Conservation (phyloP, 2,888 invertebrate genomes). For the Galeopsomyia nigrocyanea region DNA sequence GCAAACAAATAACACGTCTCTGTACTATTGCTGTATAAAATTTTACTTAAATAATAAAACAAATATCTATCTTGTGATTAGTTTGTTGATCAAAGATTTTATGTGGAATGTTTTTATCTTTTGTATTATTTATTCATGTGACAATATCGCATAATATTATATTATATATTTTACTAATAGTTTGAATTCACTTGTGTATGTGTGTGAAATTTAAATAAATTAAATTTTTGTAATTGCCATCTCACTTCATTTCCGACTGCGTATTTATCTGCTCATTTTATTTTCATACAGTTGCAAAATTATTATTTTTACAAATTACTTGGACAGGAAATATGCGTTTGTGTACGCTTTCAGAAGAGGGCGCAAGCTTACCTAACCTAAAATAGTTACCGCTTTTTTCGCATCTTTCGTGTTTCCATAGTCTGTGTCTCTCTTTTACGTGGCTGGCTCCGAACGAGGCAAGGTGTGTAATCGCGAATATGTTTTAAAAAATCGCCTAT, state of each 20-base stretch:
- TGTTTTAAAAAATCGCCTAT: slow-evolving; percentile 11
- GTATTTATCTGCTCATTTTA: too few relatives aligned
- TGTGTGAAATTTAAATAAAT: slow-evolving; percentile 36
- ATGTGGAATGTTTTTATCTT: slow-evolving; percentile 37
- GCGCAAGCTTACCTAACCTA: neutral
- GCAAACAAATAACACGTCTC: slow-evolving; percentile 33
- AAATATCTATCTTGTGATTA: slow-evolving; percentile 46
- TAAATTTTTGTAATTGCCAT: slow-evolving; percentile 6
- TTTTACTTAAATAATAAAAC: slow-evolving; percentile 44
- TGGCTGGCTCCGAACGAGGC: slow-evolving; percentile 42
- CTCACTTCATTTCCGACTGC: too few relatives aligned
- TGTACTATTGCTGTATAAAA: slow-evolving; percentile 40
- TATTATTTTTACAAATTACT: slow-evolving; percentile 3
- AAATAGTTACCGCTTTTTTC: neutral
- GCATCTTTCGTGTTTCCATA: neutral
- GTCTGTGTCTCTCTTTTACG: slow-evolving; percentile 45
- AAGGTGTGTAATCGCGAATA: slow-evolving; percentile 42
- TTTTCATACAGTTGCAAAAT: neutral
- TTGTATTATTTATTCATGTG: slow-evolving; percentile 37
- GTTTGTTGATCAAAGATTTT: slow-evolving; percentile 43
- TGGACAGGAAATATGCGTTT: neutral
- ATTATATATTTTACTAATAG: slow-evolving; percentile 24
- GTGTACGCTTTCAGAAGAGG: neutral
- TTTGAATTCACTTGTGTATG: slow-evolving; percentile 27
- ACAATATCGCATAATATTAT: neutral